Percentiles rank a stretch among this genome's conserved stretches.
Evolutionary conservation across 2,888 invertebrate genomes (phyloP).

Genomic region (Caradrina kadenii): DNA sequence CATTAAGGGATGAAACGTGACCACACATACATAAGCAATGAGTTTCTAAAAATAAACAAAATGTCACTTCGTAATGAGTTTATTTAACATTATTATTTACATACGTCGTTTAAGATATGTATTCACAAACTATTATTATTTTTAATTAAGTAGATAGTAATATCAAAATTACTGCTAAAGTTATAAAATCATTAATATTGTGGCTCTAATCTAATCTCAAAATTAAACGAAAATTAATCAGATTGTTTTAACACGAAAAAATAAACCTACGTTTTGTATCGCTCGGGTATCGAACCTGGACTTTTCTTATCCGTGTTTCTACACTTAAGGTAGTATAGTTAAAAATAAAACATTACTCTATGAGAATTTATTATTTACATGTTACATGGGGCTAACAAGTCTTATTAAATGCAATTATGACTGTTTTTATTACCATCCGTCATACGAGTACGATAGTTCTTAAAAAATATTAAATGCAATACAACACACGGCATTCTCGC

Average conservation of each 20-base stretch:
- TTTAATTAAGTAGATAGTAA: conserved; percentile 56
- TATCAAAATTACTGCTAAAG: conserved; percentile 71
- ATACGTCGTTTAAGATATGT: conserved; percentile 79
- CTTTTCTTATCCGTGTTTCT: not conserved
- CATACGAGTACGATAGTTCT: conserved; percentile 11
- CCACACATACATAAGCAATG: conserved; percentile 50
- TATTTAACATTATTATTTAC: conserved; percentile 77
- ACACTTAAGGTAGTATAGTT: not conserved
- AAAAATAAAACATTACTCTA: not conserved
- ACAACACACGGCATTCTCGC: conserved; percentile 7
- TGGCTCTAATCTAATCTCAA: conserved; percentile 20
- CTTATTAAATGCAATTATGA: conserved; percentile 33
- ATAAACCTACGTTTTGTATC: not conserved
- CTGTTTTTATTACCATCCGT: conserved; percentile 5
- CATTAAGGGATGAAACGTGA: conserved; percentile 51
- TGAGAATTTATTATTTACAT: conserved; percentile 40
- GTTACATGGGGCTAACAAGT: conserved; percentile 33
- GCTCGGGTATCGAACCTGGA: not conserved
- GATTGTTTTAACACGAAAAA: conserved; percentile 13
- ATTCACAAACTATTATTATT: conserved; percentile 74
- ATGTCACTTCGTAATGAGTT: conserved; percentile 61
- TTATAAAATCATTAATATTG: conserved; percentile 44
- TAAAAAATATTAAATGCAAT: conserved; percentile 49
- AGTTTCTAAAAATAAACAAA: conserved; percentile 25
- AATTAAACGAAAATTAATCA: conserved; percentile 9